A percentile compares a stretch with the other conserved stretches of the same genome.
Conservation (phyloP, 2,797 vertebrate species). For the Sebastes diaconus region DNA sequence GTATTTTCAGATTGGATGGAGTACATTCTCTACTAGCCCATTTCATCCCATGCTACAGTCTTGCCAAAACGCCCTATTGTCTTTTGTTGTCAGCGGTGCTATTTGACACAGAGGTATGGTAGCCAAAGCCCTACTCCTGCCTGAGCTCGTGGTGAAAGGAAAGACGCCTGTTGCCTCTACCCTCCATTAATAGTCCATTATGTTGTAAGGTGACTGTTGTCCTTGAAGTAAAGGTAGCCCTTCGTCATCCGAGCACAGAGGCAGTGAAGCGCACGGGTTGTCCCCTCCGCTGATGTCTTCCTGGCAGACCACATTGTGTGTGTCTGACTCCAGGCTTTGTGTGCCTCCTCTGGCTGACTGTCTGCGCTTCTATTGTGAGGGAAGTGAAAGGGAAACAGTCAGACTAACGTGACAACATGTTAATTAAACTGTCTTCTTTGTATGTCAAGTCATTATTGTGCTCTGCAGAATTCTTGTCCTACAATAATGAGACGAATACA, state of each 20-base stretch:
- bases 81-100: conserved; percentile 36
- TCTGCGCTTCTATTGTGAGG: conserved; percentile 24
- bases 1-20: neutral
- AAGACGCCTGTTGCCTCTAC: conserved; percentile 59
- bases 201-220: conserved; percentile 72
- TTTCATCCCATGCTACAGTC: conserved; percentile 7
- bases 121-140: conserved; percentile 19
- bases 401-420: conserved; percentile 15
- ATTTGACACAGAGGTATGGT: conserved; percentile 44
- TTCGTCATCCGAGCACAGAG: conserved; percentile 63
- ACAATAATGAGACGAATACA: neutral
- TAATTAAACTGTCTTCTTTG: conserved; percentile 25
- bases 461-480: neutral
- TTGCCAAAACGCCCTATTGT: neutral
- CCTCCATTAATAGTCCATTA: conserved; percentile 79
- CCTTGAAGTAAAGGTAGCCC: conserved; percentile 65
- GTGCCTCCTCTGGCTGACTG: conserved; percentile 11
- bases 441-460: conserved; percentile 11
- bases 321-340: conserved; percentile 51
- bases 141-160: conserved; percentile 54
- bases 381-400: conserved; percentile 38
- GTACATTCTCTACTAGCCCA: neutral
- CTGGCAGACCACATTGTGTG: conserved; percentile 48
- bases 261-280: conserved; percentile 37
- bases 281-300: conserved; percentile 45